Evolutionary conservation across 2,113 vertebrate species (phyloP), one percentile per base, ranked within the genome.

Genomic region (Sebastes fasciatus): DNA sequence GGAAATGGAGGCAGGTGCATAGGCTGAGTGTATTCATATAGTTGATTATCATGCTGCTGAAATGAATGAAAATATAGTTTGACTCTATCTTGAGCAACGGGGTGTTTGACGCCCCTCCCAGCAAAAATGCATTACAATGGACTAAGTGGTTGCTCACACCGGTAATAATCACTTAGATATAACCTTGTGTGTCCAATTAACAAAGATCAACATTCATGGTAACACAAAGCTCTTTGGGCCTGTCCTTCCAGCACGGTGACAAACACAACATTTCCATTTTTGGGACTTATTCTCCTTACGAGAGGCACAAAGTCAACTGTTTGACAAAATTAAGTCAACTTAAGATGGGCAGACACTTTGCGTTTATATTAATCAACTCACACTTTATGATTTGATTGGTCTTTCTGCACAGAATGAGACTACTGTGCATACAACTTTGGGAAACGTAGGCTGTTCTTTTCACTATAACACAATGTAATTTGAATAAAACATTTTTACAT

Each of bases 91-190:
- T 67, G 0, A 26, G 45, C 26, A 69, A 43, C 61, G 61, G 55
- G n/a, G 61, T 26, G 63, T 16, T 55, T 71, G 62, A 83, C 49
- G 61, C 2, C 23, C 9, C 52, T 62, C 21, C 26, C 9, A 80
- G 75, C n/a, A 83, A 76, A 83, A 76, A 76, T 70, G n/a, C 68
- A 85, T 80, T 49, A 75, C 46, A 80, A 6, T 14, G 11, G 48
- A 74, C 49, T 54, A 73, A 79, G 65, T 52, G 46, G 60, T 64
- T 69, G 52, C 19, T 74, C 12, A 43, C 55, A 70, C 12, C 6
- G 62, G 51, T 19, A 34, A 23, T 63, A 70, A 57, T 68, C 21
- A 51, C 66, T 62, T 34, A 6, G 5, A 23, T 5, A 51, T 45
- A 81, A 58, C 23, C 21, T 26, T 19, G 16, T 19, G 43, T 61